Evolutionary conservation across 2,113 vertebrate genomes (phyloP), one percentile per base, ranked within the genome.

Genomic region (Lophura nycthemera): DNA sequence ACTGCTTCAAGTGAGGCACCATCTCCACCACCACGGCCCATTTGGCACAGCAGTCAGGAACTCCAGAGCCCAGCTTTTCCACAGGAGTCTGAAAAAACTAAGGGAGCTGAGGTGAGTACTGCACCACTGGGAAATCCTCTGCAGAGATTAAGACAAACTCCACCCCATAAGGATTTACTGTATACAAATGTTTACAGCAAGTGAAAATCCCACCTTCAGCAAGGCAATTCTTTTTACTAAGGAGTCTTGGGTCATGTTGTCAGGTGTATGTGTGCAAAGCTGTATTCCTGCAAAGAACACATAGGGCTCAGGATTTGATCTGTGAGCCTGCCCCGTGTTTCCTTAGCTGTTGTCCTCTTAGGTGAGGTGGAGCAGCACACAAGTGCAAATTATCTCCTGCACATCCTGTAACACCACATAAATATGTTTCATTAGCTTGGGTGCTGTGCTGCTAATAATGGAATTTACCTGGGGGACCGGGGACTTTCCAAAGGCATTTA

Each of bases 291-390:
- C 17, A 13, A 21, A 52, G 25, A 50, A 2, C 11, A 15, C 36
- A 4, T 15, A 10, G 0, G 30, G 56, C 13, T 21, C 4, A 7
- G 30, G 43, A 47, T 18, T 2, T 2, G 19, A 21, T 20, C 14
- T 7, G 14, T 48, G 47, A 8, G 32, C 22, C 19, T 32, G 73
- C 9, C 16, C 50, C 7, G 32, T 3, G 1, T 43, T 57, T 40
- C 71, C 73, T 20, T 20, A 29, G 40, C 20, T 45, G 17, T 13
- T 48, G 8, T 36, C 48, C 54, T 77, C 65, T 63, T 7, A 10
- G 0, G 1, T 2, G 38, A 69, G 29, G 47, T 36, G 19, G 50
- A 27, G 43, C 56, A 65, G 21, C 19, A 32, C 1, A 5, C 5
- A 54, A 71, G 13, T 16, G 12, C 32, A 36, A 75, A 50, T 61